Evolutionary conservation across 2,797 vertebrate genomes (phyloP), one percentile per base, ranked within the genome.

Genomic region (Myotis planiceps): DNA sequence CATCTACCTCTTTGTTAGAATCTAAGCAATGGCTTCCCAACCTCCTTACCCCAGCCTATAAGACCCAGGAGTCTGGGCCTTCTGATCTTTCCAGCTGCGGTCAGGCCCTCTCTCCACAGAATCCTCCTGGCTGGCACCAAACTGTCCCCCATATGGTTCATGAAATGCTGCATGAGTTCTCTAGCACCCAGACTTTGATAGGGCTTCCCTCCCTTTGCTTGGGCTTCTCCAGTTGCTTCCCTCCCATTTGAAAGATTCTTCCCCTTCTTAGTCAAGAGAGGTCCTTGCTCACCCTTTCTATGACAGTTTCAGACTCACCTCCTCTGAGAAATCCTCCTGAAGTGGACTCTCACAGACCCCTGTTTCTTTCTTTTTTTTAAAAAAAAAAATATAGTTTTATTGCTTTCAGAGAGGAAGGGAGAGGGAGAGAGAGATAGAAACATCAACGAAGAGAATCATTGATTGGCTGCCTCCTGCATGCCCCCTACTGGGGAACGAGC

Each of bases 31-130:
- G 6, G 4, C 6, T 84, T 76, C 47, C 49, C 1, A 7, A 15
- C 4, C 42, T 79, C 58, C 10, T 75, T 6, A 23, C 9, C 0
- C 12, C 3, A 42, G 5, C 6, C 4, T 80, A 9, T 18, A 89
- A 18, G 8, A 27, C 16, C 29, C 19, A 21, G 74, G 37, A 5
- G 27, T 23, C 25, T 25, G 14, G 10, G 16, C 18, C 71, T 42
- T 55, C 42, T 5, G 9, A 51, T 7, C 15, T 27, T 39, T 74
- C 45, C 15, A 18, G 32, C 3, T 6, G 4, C 0, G 0, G 5
- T 34, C 65, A 51, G 51, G 5, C 29, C 25, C 71, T 53, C 23
- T 19, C 9, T 49, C 18, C 37, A 18, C 25, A 10, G 34, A 79
- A 16, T 15, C 7, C 29, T 60, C 53, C 1, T 2, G 27, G 27